A percentile compares a stretch with the other conserved stretches of the same genome.
Evolutionary conservation across 2,113 vertebrate species (phyloP).

Genomic region (Lipophrys pholis): DNA sequence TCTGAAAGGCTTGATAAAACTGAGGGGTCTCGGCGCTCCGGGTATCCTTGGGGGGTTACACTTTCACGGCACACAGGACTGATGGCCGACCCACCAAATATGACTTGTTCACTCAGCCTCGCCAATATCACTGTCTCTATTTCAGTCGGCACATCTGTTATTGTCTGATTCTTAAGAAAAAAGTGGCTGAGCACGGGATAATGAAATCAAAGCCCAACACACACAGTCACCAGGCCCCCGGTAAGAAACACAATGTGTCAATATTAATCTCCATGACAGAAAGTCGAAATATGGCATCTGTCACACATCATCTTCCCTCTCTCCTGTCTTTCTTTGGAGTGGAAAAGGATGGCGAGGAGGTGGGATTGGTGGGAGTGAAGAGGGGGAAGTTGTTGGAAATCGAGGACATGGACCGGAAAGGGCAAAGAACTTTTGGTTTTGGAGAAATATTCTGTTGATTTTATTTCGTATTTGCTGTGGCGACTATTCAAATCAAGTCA

Average conservation of each 20-base stretch:
- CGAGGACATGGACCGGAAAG: conserved; percentile 60
- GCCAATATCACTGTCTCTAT: conserved; percentile 77
- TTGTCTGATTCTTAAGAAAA: conserved; percentile 88
- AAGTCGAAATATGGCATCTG: conserved; percentile 88
- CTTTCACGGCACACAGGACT: conserved; percentile 73
- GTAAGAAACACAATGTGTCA: conserved; percentile 87
- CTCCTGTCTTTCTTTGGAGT: conserved; percentile 80
- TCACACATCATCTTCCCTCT: conserved; percentile 86
- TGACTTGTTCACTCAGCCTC: conserved; percentile 80
- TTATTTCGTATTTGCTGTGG: background rate
- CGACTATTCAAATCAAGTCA: background rate
- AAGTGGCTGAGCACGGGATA: conserved; percentile 82
- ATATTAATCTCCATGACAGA: conserved; percentile 89
- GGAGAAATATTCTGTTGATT: conserved; percentile 21
- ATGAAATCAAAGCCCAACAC: conserved; percentile 86
- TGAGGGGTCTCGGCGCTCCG: conserved; percentile 53
- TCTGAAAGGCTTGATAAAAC: conserved; percentile 57
- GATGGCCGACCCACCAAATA: conserved; percentile 73
- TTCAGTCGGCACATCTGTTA: conserved; percentile 86
- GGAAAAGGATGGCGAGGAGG: conserved; percentile 71
- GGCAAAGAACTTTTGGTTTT: conserved; percentile 37
- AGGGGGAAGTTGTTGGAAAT: conserved; percentile 70
- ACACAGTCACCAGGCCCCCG: conserved; percentile 83
- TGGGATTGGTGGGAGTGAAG: conserved; percentile 59
- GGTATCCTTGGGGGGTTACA: conserved; percentile 66